These are phyloP conservation scores for Aurelia aurita DNA, from an alignment of 30 jellyfish, hydroid and myxozoan genomes.

Conservation along the genomic window DNA sequence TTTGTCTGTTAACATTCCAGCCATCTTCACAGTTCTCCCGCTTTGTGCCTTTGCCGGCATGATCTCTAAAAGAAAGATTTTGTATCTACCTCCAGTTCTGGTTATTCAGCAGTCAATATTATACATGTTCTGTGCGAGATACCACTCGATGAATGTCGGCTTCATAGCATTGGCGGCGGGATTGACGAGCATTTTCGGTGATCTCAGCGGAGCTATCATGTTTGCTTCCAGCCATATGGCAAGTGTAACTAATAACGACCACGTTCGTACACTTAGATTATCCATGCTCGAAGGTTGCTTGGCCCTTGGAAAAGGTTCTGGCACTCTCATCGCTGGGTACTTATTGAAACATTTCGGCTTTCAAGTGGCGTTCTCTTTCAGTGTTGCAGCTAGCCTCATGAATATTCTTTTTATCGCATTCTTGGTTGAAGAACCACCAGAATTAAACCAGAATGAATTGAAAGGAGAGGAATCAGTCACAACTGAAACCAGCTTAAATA, in stretches of 20 bases:
- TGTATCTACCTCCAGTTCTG: slow-evolving; percentile 13
- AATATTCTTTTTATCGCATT: slow-evolving; percentile 56
- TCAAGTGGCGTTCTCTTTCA: slow-evolving; percentile 17
- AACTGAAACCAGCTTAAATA: background rate
- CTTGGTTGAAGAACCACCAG: slow-evolving; percentile 19
- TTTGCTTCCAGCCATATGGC: slow-evolving; percentile 65
- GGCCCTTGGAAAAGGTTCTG: slow-evolving; percentile 33
- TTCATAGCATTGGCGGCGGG: slow-evolving; percentile 47
- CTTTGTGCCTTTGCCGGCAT: slow-evolving; percentile 50
- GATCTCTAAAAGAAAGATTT: slow-evolving; percentile 11
- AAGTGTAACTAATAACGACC: slow-evolving; percentile 43
- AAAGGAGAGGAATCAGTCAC: background rate
- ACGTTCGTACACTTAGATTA: slow-evolving; percentile 47
- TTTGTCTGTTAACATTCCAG: slow-evolving; percentile 29
- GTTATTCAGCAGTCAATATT: slow-evolving; percentile 31
- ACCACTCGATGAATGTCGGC: background rate
- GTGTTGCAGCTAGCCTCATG: slow-evolving; percentile 4
- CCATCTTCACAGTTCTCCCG: slow-evolving; percentile 32
- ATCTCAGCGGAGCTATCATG: slow-evolving; percentile 52
- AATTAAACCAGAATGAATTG: background rate
- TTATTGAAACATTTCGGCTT: slow-evolving; percentile 38
- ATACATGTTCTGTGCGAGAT: slow-evolving; percentile 34
- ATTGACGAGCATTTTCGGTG: slow-evolving; percentile 44
- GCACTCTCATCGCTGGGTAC: slow-evolving; percentile 26
- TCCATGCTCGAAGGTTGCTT: slow-evolving; percentile 39